These are phyloP conservation scores for Agrochola circellaris DNA, from an alignment of 2,888 invertebrate species.

Conservation along the genomic window DNA sequence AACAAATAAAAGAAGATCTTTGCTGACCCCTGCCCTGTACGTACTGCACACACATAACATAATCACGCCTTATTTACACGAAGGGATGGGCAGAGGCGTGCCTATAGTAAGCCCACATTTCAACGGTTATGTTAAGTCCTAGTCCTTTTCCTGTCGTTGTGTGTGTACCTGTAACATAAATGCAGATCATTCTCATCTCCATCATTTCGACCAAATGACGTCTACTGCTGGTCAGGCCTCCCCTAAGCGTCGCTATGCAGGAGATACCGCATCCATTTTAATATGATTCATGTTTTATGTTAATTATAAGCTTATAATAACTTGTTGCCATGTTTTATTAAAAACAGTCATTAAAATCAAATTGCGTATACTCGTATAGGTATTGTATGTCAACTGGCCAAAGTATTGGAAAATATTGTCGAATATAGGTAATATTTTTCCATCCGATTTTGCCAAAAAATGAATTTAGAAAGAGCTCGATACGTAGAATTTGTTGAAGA, in stretches of 20 bases:
- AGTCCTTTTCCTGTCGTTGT: too few relatives aligned
- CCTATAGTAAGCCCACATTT: too few relatives aligned
- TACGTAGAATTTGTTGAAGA: neutral
- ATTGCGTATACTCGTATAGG: neutral
- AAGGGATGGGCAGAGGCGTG: too few relatives aligned
- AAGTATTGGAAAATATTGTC: neutral
- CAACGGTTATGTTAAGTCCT: too few relatives aligned
- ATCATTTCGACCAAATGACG: neutral
- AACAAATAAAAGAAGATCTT: neutral
- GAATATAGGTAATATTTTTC: neutral
- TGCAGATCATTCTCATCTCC: neutral
- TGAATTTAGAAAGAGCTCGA: neutral
- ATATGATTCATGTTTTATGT: constrained; percentile 18
- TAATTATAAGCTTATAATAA: constrained; percentile 61
- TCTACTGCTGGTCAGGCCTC: neutral
- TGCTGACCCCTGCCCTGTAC: neutral
- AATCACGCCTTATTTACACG: too few relatives aligned
- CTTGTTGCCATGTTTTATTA: constrained; percentile 49
- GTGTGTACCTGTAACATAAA: neutral
- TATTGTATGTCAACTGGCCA: neutral
- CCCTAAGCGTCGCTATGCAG: neutral
- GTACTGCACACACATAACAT: too few relatives aligned
- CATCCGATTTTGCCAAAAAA: neutral
- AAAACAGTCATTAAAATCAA: constrained; percentile 13
- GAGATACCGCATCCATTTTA: constrained; percentile 36